phyloP scores from a whole-genome alignment of 1,140 invertebrate genomes.

The Drusus annulatus region DNA sequence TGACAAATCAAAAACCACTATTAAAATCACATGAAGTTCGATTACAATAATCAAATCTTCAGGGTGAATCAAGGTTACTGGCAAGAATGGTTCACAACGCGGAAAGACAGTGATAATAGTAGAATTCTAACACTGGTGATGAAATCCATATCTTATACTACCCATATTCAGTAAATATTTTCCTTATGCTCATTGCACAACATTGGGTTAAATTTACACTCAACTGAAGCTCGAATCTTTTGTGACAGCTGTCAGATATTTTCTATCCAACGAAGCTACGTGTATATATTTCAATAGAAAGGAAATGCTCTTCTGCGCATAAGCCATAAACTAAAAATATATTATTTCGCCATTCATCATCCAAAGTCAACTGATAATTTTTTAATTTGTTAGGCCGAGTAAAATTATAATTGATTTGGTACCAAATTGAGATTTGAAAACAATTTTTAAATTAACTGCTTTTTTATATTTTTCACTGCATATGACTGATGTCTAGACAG shows the following conservation, averaged over 20 bases:
- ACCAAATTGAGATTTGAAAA: too few relatives aligned
- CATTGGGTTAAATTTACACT: conserved; percentile 47
- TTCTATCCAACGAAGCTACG: conserved; percentile 25
- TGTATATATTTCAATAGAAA: neutral
- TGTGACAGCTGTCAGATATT: conserved; percentile 51
- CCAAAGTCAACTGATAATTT: too few relatives aligned
- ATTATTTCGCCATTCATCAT: too few relatives aligned
- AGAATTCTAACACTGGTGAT: conserved; percentile 2
- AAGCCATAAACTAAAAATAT: too few relatives aligned
- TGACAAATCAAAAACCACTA: neutral
- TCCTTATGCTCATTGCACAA: conserved; percentile 43
- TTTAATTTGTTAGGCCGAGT: too few relatives aligned
- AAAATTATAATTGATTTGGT: too few relatives aligned
- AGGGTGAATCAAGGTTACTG: conserved; percentile 23
- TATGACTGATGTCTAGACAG: too few relatives aligned
- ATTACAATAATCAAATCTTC: neutral
- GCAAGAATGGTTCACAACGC: neutral
- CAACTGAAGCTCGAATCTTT: conserved; percentile 20
- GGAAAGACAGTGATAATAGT: conserved; percentile 1
- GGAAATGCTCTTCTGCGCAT: neutral
- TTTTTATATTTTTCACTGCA: too few relatives aligned
- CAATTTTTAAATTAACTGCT: too few relatives aligned
- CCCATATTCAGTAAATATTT: conserved; percentile 33
- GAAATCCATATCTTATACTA: conserved; percentile 16
- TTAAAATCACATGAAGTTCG: conserved; percentile 4